phyloP scores from a whole-genome alignment of 1,140 invertebrate species.

The Bombus balteatus region DNA sequence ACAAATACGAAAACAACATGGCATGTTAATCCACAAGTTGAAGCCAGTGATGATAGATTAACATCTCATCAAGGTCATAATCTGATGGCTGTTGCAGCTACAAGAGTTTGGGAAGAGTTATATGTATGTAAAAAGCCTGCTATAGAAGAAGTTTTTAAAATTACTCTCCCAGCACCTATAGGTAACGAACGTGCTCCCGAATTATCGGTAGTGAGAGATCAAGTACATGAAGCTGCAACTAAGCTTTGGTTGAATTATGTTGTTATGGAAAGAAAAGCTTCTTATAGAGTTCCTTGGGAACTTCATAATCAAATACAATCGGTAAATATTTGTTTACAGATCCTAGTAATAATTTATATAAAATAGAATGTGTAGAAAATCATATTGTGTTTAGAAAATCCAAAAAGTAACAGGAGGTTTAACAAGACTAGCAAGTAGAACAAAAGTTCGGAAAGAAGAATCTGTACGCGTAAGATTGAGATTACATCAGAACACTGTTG shows the following conservation, averaged over 20 bases:
- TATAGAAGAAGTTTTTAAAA: slow-evolving; percentile 96
- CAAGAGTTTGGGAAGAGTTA: slow-evolving; percentile 97
- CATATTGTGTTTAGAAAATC: slow-evolving; percentile 86
- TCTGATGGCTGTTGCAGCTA: slow-evolving; percentile 94
- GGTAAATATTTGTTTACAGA: slow-evolving; percentile 74
- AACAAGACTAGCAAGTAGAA: slow-evolving; percentile 93
- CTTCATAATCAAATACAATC: slow-evolving; percentile 97
- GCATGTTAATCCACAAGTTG: slow-evolving; percentile 92
- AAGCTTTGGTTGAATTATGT: slow-evolving; percentile 96
- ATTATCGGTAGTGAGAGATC: slow-evolving; percentile 89
- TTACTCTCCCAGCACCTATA: slow-evolving; percentile 87
- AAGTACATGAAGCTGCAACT: slow-evolving; percentile 92
- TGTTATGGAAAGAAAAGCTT: slow-evolving; percentile 93
- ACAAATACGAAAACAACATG: slow-evolving; percentile 92
- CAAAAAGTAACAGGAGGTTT: slow-evolving; percentile 97
- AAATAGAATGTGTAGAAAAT: background rate
- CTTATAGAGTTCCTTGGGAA: slow-evolving; percentile 93
- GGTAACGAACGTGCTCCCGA: slow-evolving; percentile 91
- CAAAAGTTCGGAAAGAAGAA: slow-evolving; percentile 90
- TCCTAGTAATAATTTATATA: background rate
- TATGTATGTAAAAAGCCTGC: slow-evolving; percentile 98
- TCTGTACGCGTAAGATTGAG: slow-evolving; percentile 82
- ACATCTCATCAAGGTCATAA: slow-evolving; percentile 92
- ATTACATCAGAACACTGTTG: slow-evolving; percentile 80
- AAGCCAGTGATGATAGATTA: slow-evolving; percentile 89